Evolutionary conservation across 2,797 vertebrate genomes (phyloP).

Genomic region (Thunnus albacares): DNA sequence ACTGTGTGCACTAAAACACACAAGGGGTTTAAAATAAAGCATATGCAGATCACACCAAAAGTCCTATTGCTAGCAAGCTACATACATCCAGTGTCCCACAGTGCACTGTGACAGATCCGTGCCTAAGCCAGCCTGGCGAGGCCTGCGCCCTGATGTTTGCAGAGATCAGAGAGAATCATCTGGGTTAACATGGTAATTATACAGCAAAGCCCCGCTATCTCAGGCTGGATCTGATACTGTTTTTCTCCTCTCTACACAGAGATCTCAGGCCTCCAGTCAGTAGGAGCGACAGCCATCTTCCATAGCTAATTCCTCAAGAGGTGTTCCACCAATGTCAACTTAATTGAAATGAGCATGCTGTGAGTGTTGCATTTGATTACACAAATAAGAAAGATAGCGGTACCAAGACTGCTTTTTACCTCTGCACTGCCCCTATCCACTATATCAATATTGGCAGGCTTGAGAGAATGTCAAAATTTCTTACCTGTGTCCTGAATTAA

Average conservation of each 20-base stretch:
- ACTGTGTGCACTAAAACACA: slow-evolving; percentile 64
- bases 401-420: slow-evolving; percentile 26
- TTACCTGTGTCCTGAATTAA: slow-evolving; percentile 6
- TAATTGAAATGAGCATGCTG: slow-evolving; percentile 89
- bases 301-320: slow-evolving; percentile 88
- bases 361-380: slow-evolving; percentile 61
- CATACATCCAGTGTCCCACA: slow-evolving; percentile 79
- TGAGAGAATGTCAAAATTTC: slow-evolving; percentile 28
- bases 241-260: slow-evolving; percentile 82
- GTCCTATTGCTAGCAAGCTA: slow-evolving; percentile 72
- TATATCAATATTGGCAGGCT: slow-evolving; percentile 42
- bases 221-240: slow-evolving; percentile 87
- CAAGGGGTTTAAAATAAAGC: slow-evolving; percentile 73
- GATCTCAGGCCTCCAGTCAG: slow-evolving; percentile 86
- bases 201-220: slow-evolving; percentile 88
- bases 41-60: slow-evolving; percentile 73
- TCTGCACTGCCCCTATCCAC: slow-evolving; percentile 1
- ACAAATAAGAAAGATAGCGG: slow-evolving; percentile 6
- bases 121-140: slow-evolving; percentile 84
- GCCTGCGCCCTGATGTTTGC: slow-evolving; percentile 84
- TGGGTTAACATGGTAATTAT: slow-evolving; percentile 88
- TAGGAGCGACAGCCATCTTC: slow-evolving; percentile 83
- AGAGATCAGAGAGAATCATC: slow-evolving; percentile 88
- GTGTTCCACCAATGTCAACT: slow-evolving; percentile 84
- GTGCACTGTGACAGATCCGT: slow-evolving; percentile 79